Conservation (phyloP, 2,888 invertebrate genomes). For the Lumbricus terrestris region DNA sequence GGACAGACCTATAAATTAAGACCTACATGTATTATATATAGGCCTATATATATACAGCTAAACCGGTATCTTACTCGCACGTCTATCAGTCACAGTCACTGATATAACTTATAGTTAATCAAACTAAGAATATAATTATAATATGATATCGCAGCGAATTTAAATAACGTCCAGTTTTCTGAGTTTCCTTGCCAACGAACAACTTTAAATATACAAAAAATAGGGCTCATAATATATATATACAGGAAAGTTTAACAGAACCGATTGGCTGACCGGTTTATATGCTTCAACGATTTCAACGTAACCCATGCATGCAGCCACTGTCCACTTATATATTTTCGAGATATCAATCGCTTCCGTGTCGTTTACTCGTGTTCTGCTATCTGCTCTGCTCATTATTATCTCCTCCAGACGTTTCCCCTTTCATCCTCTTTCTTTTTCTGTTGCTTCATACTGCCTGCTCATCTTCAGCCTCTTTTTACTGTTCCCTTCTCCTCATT, state of each 20-base stretch:
- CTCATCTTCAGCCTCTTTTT: not conserved
- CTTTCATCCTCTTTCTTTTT: not conserved
- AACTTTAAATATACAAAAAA: not conserved
- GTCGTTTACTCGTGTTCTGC: too few species aligned
- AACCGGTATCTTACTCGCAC: not conserved
- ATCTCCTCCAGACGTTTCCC: not conserved
- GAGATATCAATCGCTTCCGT: not conserved
- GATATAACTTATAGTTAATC: not conserved
- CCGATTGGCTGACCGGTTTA: not conserved
- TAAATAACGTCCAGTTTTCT: not conserved
- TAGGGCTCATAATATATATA: too few species aligned
- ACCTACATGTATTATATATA: not conserved
- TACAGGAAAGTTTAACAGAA: not conserved
- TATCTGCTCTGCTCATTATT: not conserved
- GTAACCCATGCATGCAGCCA: not conserved
- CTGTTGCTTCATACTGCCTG: not conserved
- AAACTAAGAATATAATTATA: not conserved
- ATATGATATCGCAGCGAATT: not conserved
- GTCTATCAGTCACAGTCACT: not conserved
- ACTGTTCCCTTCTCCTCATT: not conserved
- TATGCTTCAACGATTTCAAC: not conserved
- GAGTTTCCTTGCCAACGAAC: not conserved
- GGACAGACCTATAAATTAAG: not conserved
- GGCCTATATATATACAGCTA: not conserved
- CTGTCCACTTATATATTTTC: not conserved